phyloP scores from a whole-genome alignment of 2,888 invertebrate genomes.

The Dermolepida albohirtum region DNA sequence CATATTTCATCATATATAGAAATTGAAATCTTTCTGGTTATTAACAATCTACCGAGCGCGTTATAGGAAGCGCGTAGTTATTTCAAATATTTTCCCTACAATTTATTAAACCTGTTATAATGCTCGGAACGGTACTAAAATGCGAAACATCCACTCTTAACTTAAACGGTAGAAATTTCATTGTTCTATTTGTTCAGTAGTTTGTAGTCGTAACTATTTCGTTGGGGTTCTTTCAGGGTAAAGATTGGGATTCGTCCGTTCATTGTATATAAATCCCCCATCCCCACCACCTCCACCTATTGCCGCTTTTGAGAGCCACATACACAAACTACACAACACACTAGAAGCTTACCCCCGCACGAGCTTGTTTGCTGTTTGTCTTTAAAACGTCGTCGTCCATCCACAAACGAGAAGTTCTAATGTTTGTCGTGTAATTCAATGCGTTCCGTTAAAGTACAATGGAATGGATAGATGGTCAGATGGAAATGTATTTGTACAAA shows the following conservation, averaged over 20 bases:
- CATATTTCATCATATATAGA: too few species aligned
- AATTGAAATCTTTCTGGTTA: too few species aligned
- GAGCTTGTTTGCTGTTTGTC: conserved; percentile 34
- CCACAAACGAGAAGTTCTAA: conserved; percentile 27
- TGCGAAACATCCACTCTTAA: too few species aligned
- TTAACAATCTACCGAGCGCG: too few species aligned
- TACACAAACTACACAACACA: not conserved
- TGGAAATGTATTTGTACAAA: conserved; percentile 28
- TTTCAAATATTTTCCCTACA: conserved; percentile 16
- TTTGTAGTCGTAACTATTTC: conserved; percentile 12
- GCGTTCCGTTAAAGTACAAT: not conserved
- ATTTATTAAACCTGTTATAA: conserved; percentile 7
- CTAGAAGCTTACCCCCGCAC: conserved; percentile 12
- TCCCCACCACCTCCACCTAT: too few species aligned
- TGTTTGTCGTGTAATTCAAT: conserved; percentile 18
- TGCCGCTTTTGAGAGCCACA: too few species aligned
- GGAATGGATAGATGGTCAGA: not conserved
- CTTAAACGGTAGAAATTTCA: too few species aligned
- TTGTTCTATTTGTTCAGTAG: too few species aligned
- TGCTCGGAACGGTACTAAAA: conserved; percentile 15
- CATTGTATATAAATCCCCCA: conserved; percentile 4
- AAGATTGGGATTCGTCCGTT: conserved; percentile 21
- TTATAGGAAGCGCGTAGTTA: conserved; percentile 1
- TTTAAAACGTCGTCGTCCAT: conserved; percentile 29
- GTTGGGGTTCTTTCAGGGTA: conserved; percentile 20